phyloP scores from a whole-genome alignment of 1,140 invertebrate genomes.

The Bombus pyrosoma region DNA sequence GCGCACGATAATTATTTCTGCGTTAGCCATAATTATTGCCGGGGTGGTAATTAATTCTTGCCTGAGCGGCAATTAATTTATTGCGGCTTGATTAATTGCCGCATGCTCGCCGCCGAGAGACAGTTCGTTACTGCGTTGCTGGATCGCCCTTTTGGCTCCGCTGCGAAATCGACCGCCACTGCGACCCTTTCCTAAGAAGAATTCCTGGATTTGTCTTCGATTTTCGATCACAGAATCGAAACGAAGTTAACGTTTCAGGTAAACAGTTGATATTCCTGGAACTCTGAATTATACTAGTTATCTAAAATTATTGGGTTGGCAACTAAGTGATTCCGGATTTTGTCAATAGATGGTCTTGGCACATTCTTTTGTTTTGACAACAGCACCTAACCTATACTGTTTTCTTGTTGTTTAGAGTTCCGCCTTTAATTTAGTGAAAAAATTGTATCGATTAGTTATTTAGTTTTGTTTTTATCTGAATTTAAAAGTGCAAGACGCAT shows the following conservation, averaged over 20 bases:
- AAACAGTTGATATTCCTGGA: neutral
- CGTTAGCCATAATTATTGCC: slow-evolving; percentile 68
- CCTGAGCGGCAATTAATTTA: slow-evolving; percentile 66
- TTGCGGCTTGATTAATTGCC: slow-evolving; percentile 68
- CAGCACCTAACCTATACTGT: no score
- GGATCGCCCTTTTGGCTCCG: slow-evolving; percentile 48
- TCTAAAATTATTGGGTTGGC: no score
- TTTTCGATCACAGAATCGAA: neutral
- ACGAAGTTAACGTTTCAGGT: neutral
- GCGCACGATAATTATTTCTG: slow-evolving; percentile 68
- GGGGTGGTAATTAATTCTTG: slow-evolving; percentile 68
- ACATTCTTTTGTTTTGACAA: no score
- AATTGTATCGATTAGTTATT: no score
- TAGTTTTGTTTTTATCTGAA: no score
- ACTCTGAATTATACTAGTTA: no score
- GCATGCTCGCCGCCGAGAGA: slow-evolving; percentile 53
- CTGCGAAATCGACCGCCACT: slow-evolving; percentile 13
- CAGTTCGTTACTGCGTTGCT: slow-evolving; percentile 55
- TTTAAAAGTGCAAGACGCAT: no score
- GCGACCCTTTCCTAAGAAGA: neutral
- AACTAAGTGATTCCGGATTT: no score
- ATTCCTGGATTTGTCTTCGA: neutral
- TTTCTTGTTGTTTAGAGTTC: no score
- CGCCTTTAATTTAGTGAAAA: no score
- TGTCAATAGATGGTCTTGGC: no score